Percentiles rank a stretch among this genome's conserved stretches.
These are phyloP conservation scores for Agonopterix heracliana DNA, from an alignment of 2,888 invertebrate genomes.

Conservation along the genomic window DNA sequence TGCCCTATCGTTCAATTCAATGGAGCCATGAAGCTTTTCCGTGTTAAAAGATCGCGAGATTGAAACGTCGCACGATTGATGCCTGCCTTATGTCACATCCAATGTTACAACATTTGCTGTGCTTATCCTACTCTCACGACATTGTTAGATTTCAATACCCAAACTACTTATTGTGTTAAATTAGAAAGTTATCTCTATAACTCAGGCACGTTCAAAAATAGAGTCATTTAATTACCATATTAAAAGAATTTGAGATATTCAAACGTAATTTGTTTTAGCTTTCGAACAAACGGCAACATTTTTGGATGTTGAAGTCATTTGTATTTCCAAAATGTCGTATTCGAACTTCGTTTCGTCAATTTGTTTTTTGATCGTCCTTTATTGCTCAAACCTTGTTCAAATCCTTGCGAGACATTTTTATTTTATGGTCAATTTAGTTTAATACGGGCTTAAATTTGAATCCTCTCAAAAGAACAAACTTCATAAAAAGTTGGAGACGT, in stretches of 20 bases:
- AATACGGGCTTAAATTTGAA: slow-evolving; percentile 1
- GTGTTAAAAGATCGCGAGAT: slow-evolving; percentile 58
- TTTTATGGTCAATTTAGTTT: background rate
- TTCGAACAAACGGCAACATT: slow-evolving; percentile 13
- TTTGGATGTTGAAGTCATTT: slow-evolving; percentile 4
- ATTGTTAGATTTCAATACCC: background rate
- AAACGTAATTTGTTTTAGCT: slow-evolving; percentile 18
- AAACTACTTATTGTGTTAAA: too few relatives aligned
- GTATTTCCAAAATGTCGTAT: background rate
- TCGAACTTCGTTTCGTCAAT: slow-evolving; percentile 18
- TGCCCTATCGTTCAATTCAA: slow-evolving; percentile 52
- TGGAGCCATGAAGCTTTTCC: slow-evolving; percentile 52
- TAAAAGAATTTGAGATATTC: slow-evolving; percentile 20
- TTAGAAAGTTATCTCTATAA: too few relatives aligned
- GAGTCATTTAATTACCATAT: slow-evolving; percentile 14
- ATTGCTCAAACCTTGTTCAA: slow-evolving; percentile 9
- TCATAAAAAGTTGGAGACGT: slow-evolving; percentile 6
- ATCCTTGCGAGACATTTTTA: too few relatives aligned
- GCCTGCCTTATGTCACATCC: slow-evolving; percentile 37
- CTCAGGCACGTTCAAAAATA: background rate
- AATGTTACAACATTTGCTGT: slow-evolving; percentile 20
- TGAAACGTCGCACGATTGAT: slow-evolving; percentile 51
- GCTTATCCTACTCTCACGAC: slow-evolving; percentile 6
- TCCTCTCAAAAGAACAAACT: slow-evolving; percentile 2
- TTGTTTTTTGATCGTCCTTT: slow-evolving; percentile 16